phyloP scores from a whole-genome alignment of 2,888 invertebrate genomes.

The Melieria omissa region DNA sequence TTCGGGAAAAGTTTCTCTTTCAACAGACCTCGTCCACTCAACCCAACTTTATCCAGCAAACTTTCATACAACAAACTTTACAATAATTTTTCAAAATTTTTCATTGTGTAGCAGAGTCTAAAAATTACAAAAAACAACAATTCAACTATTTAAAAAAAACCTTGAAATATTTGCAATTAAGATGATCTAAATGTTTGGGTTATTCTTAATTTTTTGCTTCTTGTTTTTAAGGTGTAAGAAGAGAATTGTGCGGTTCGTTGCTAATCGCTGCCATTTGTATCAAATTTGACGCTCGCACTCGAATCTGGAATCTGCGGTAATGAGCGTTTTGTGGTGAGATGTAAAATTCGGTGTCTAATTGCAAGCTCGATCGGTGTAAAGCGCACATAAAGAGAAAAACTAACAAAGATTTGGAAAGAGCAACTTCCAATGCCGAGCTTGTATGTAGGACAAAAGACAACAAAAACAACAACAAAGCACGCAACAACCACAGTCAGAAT shows the following conservation, averaged over 20 bases:
- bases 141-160: too few relatives aligned
- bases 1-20: too few relatives aligned
- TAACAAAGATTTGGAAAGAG: conserved; percentile 34
- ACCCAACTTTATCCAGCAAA: too few relatives aligned
- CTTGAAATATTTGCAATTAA: conserved; percentile 4
- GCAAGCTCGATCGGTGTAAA: background rate
- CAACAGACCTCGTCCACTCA: too few relatives aligned
- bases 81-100: too few relatives aligned
- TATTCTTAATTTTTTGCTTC: background rate
- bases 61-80: too few relatives aligned
- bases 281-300: background rate
- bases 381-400: background rate
- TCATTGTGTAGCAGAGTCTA: too few relatives aligned
- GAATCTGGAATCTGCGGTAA: background rate
- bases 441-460: conserved; percentile 45
- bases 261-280: too few relatives aligned
- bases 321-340: conserved; percentile 15
- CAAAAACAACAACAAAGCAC: background rate
- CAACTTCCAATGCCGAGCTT: conserved; percentile 17
- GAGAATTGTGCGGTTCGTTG: background rate
- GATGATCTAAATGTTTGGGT: background rate
- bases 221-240: conserved; percentile 2
- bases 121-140: too few relatives aligned
- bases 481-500: background rate
- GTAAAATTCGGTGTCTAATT: background rate